These are phyloP conservation scores for Zapus hudsonius DNA, from an alignment of 2,113 vertebrate species.

Conservation along the genomic window DNA sequence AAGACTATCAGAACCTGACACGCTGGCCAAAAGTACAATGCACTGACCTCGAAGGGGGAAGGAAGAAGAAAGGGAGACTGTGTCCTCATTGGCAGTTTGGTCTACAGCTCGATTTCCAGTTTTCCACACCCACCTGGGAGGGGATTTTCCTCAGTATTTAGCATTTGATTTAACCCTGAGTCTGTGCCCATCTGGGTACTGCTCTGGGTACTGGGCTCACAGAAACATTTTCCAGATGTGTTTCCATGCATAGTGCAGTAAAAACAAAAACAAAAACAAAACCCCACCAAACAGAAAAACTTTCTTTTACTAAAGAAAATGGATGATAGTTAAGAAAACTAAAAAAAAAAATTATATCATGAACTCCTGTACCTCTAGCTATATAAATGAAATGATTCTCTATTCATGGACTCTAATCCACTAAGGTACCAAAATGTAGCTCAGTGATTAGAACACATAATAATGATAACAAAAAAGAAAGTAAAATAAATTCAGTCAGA, in stretches of 20 bases:
- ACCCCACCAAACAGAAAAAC: too few species aligned
- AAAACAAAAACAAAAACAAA: too few species aligned
- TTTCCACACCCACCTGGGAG: too few species aligned
- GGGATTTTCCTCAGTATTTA: not conserved
- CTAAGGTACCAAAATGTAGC: not conserved
- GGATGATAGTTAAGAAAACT: not conserved
- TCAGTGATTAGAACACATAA: not conserved
- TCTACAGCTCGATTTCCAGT: not conserved
- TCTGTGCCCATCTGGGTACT: not conserved
- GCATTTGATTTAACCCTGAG: not conserved
- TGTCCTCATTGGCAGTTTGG: not conserved
- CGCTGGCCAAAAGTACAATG: not conserved
- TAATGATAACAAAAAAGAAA: too few species aligned
- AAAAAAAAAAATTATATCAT: not conserved
- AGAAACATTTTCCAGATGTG: not conserved
- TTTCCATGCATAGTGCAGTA: not conserved
- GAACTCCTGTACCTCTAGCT: not conserved
- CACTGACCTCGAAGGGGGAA: not conserved
- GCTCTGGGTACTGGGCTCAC: not conserved
- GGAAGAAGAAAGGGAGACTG: not conserved
- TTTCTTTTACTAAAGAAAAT: not conserved
- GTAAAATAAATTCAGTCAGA: too few species aligned
- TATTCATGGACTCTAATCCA: not conserved
- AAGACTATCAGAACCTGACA: not conserved
- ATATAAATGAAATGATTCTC: not conserved